Evolutionary conservation across 2,113 vertebrate genomes (phyloP), one percentile per base, ranked within the genome.

Genomic region (Tricholaema leucomelas): DNA sequence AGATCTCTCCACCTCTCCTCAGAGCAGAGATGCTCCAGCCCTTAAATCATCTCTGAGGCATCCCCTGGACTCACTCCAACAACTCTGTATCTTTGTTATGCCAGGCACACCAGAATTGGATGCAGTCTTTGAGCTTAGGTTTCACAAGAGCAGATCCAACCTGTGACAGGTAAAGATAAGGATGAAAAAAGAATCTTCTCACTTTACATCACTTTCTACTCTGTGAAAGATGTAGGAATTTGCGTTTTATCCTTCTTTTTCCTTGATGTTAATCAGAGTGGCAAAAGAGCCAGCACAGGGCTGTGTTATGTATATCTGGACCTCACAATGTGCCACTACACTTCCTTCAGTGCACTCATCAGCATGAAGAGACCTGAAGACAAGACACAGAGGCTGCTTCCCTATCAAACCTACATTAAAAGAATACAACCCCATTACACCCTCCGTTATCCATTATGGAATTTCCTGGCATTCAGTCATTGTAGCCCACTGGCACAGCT

Each of bases 221-320:
- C 25, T 18, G 0, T 36, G 12, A 10, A 36, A 23, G 28, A 55
- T 0, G 8, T 2, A 48, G 9, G n/a, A 64, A 18, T 30, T 12
- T 38, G 50, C 16, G 16, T 44, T 44, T 44, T 44, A 44, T 44
- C 42, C 17, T 35, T 35, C 27, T 18, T 28, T 30, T 71, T 20
- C 15, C 25, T 66, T 50, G 54, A 31, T 35, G 23, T n/a, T n/a
- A 25, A 64, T 31, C 15, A 67, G 63, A 27, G 56, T 10, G 14
- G 17, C 25, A 46, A n/a, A 15, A 36, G 15, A 14, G 27, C 14
- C 30, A 17, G n/a, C 60, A 33, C 2, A 0, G 8, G 17, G 38
- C 12, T 0, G 0, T 0, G 13, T 8, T 9, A 0, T 2, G 28
- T 36, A 61, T 27, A n/a, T 56, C 44, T 35, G 31, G 8, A 40